Conservation (phyloP, 1,140 invertebrate species). For the Cheumatopsyche charites region DNA sequence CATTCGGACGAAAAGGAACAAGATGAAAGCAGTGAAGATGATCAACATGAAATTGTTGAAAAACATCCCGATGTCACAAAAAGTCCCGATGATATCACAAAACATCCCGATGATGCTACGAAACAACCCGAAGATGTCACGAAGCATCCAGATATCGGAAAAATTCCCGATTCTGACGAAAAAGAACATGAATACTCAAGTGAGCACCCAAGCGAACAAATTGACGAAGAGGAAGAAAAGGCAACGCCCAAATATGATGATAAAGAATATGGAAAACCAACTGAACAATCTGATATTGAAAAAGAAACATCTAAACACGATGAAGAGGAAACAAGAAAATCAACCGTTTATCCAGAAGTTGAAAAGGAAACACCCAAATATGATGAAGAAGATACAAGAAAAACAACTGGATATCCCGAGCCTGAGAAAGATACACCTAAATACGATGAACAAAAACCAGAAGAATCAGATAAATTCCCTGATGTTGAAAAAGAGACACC, state of each 20-base stretch:
- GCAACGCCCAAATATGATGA: neutral
- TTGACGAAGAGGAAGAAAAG: neutral
- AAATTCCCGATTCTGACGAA: no score
- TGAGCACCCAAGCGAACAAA: neutral
- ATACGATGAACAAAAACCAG: constrained; percentile 5
- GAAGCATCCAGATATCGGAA: no score
- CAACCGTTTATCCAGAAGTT: neutral
- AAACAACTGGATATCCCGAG: neutral
- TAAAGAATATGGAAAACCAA: no score
- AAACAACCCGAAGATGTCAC: no score
- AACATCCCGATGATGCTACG: constrained; percentile 3
- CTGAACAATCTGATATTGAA: neutral
- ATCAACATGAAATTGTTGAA: no score
- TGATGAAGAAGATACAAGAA: no score
- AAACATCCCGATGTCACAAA: neutral
- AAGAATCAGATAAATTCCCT: neutral
- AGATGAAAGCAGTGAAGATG: neutral
- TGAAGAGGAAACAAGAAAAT: constrained; percentile 1
- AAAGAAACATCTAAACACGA: no score
- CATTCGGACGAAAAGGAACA: neutral
- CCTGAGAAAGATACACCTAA: neutral
- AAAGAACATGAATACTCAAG: no score
- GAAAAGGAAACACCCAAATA: neutral
- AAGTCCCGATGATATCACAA: neutral
- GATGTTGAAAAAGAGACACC: neutral